Conservation (phyloP, 2,888 invertebrate genomes). For the Eutolmus rufibarbis region DNA sequence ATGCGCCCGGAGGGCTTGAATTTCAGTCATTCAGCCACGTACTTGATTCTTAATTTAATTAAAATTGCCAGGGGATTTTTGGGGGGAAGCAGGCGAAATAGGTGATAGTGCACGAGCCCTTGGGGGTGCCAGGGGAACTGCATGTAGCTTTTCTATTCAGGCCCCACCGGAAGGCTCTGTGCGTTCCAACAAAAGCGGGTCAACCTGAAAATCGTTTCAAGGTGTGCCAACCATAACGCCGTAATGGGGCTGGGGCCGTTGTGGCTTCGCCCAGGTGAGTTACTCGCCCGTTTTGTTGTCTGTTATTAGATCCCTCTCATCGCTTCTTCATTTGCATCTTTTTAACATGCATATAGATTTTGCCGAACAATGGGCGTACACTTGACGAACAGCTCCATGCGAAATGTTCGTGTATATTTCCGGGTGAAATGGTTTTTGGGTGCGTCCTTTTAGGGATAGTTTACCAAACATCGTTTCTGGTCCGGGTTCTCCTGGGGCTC, state of each 20-base stretch:
- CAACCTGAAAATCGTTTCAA: constrained; percentile 24
- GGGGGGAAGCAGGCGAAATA: neutral
- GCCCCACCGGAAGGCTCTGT: neutral
- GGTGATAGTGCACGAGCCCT: neutral
- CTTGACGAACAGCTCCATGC: neutral
- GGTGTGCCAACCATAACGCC: neutral
- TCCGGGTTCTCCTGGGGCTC: neutral
- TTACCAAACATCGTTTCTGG: neutral
- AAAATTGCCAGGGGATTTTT: neutral
- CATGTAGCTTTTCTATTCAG: neutral
- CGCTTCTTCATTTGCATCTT: neutral
- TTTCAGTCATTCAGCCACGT: constrained; percentile 30
- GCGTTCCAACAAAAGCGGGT: neutral
- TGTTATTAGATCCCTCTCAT: neutral
- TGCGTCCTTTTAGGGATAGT: neutral
- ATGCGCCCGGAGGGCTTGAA: constrained; percentile 1
- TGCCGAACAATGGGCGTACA: neutral
- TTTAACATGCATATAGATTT: neutral
- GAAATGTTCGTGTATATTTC: neutral
- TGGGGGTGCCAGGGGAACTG: neutral
- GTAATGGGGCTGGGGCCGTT: neutral
- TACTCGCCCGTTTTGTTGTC: neutral
- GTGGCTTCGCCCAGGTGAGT: neutral
- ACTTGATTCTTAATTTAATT: constrained; percentile 40
- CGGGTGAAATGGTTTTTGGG: neutral